Base-by-base conservation (phyloP, 2,888 invertebrate genomes). In the Nemapogon koenigi region DNA sequence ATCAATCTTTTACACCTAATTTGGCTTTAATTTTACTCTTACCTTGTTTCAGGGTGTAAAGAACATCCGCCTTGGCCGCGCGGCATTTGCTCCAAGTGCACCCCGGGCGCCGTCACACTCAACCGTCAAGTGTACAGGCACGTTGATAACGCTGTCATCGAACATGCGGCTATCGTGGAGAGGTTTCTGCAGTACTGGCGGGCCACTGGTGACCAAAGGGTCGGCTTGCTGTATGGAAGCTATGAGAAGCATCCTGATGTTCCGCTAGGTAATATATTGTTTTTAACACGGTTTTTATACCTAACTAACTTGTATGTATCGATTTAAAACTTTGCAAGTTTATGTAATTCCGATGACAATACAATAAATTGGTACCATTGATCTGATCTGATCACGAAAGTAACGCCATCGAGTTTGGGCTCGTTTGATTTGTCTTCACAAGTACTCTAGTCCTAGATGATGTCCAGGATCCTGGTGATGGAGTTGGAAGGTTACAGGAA, bases 31-130 rank as follows among this genome's bases (percentile, higher is more conserved):
- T n/a, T n/a, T n/a, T n/a, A n/a, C n/a, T n/a, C n/a, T n/a, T n/a
- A n/a, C n/a, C n/a, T n/a, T n/a, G n/a, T 36, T 42, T 2, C 48
- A 73, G 81, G 97, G 2, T 99, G 99, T 65, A 89, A 89, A 52
- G 95, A 95, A 62, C 99, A 99, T 81, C 93, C 92, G 37, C 97
- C 98, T 46, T 99, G 97, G 96, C 99, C 99, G 40, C 92, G 90
- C 68, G 99, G 98, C 49, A 95, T 99, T 59, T 99, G 99, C 75
- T 97, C 97, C 31, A 92, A 94, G 78, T 99, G 99, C 71, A 97
- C 97, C 70, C 99, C 99, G 10, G 94, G 91, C 61, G 97, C 98
- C 26, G 89, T 99, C 49, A 98, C 98, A 16, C 83, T 99, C 32
- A 94, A 92, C 73, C 86, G 96, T 57, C 98, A 97, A 86, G 82